Base-by-base conservation (phyloP, 2,797 vertebrate genomes). In the Mus spretus region DNA sequence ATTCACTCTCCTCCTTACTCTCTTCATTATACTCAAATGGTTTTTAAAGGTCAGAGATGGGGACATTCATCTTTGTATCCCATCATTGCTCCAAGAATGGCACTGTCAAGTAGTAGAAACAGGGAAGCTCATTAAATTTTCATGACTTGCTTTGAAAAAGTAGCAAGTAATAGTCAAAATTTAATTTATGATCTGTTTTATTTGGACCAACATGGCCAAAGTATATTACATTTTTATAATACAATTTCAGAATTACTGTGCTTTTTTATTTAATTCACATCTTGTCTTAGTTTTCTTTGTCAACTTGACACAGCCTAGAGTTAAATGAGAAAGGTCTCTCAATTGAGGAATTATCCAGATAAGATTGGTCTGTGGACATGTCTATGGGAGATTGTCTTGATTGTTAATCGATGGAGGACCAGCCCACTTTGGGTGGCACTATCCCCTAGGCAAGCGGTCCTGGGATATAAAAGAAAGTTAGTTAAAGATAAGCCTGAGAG, bases 41-140 rank as follows among this genome's bases (percentile, higher is more conserved):
- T 47, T 31, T 88, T 96, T 90, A 93, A 85, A 94, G 37, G 26
- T 81, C 55, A 89, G n/a, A 89, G 80, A 74, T 22, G 22, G 83
- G 96, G 47, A 84, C 78, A 92, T 47, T 90, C 34, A 81, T 90
- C 34, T 92, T 96, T 97, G 86, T 74, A 59, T 82, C 11, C 55
- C 20, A 88, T 53, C 53, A 44, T 53, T 65, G 10, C 24, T 65
- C 77, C 28, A 59, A 50, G 59, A 78, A 53, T 78, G 83, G 44
- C 37, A 81, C 37, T 31, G 26, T 83, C 57, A n/a, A 80, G 55
- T 77, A 90, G 84, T 67, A 96, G 86, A 19, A 77, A 17, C 70
- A 87, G 50, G 57, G n/a, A 57, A 96, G 11, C 83, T 96, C 63
- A 81, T 53, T 92, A 40, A 75, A 61, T 91, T 93, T 84, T 96